These are phyloP conservation scores for Thereva nobilitata DNA, from an alignment of 2,888 invertebrate species.

Conservation along the genomic window DNA sequence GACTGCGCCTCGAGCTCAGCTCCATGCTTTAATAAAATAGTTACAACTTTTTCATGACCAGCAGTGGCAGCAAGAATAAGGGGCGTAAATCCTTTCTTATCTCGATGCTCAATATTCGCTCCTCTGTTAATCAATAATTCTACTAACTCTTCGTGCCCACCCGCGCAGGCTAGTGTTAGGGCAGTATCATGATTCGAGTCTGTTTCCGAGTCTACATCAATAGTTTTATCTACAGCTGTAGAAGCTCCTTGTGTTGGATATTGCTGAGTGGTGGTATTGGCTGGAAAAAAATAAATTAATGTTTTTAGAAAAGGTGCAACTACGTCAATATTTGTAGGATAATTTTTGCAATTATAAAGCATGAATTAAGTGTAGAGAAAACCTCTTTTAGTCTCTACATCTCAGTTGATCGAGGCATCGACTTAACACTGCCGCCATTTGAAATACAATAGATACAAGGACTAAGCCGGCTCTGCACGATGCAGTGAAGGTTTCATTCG, in stretches of 20 bases:
- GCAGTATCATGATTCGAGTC: conserved; percentile 99
- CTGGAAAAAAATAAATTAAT: conserved; percentile 23
- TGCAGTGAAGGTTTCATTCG: no score
- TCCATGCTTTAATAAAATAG: conserved; percentile 87
- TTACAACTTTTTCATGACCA: conserved; percentile 87
- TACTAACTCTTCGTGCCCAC: conserved; percentile 95
- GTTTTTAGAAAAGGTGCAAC: not conserved
- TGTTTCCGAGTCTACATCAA: conserved; percentile 97
- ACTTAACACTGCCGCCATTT: no score
- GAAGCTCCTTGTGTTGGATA: conserved; percentile 53
- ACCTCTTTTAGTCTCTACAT: no score
- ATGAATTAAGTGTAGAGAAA: no score
- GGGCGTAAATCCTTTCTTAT: conserved; percentile 98
- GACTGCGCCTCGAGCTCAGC: conserved; percentile 99
- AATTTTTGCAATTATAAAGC: not conserved
- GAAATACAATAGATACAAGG: no score
- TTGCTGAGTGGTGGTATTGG: conserved; percentile 47
- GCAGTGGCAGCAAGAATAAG: conserved; percentile 96
- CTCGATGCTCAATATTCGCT: conserved; percentile 96
- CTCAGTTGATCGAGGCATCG: no score
- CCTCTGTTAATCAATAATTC: conserved; percentile 88
- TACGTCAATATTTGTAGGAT: not conserved
- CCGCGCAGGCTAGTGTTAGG: conserved; percentile 94
- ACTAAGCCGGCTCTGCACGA: no score
- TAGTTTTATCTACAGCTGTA: conserved; percentile 69